A percentile compares a stretch with the other conserved stretches of the same genome.
These are phyloP conservation scores for Deilephila porcellus DNA, from an alignment of 2,888 invertebrate species.

Conservation along the genomic window DNA sequence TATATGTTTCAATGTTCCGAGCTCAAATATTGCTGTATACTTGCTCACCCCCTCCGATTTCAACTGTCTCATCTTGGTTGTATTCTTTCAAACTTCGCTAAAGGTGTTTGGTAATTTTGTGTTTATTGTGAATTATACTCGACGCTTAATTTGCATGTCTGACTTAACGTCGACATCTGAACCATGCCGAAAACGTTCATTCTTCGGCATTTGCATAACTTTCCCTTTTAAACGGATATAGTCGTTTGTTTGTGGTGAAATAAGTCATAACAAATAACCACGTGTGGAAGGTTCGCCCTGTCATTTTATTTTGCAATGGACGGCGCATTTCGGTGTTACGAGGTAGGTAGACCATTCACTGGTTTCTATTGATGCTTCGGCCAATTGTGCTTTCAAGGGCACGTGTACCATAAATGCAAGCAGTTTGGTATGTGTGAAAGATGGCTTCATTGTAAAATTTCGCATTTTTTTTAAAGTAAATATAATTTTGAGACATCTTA, in stretches of 20 bases:
- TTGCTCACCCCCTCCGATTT: not conserved
- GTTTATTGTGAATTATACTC: not conserved
- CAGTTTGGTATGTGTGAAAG: not conserved
- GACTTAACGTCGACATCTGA: conserved; percentile 25
- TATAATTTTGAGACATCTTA: too few relatives aligned
- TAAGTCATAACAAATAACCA: conserved; percentile 49
- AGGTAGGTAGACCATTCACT: not conserved
- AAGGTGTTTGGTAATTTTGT: not conserved
- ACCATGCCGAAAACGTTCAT: conserved; percentile 49
- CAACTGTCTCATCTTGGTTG: not conserved
- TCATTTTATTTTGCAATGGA: conserved; percentile 52
- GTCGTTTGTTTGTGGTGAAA: conserved; percentile 57
- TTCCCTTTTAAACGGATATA: conserved; percentile 68
- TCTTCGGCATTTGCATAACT: conserved; percentile 61
- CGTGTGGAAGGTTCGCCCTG: conserved; percentile 43
- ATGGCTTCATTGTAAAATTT: not conserved
- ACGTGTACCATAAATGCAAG: not conserved
- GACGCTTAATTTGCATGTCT: conserved; percentile 25
- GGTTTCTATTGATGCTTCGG: not conserved
- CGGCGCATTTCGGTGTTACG: conserved; percentile 28
- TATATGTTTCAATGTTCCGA: not conserved
- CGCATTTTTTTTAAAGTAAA: too few relatives aligned
- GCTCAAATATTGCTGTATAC: not conserved
- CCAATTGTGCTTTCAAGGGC: not conserved
- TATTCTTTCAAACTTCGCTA: not conserved